phyloP scores from a whole-genome alignment of 2,797 vertebrate genomes.

The Sebastiscus albofasciatus region DNA sequence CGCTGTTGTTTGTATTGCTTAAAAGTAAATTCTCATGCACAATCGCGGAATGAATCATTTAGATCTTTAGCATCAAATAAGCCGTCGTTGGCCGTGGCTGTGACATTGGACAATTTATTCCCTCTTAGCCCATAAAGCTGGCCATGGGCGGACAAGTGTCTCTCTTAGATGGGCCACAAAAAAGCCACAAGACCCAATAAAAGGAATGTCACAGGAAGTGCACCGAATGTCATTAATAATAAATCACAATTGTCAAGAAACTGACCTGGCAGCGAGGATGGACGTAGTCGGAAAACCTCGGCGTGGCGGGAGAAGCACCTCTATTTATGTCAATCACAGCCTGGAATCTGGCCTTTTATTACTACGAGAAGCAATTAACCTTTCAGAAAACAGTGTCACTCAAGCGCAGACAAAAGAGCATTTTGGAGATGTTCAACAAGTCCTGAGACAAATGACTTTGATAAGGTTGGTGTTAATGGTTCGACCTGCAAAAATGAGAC shows the following conservation, averaged over 20 bases:
- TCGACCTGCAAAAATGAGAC: constrained; percentile 57
- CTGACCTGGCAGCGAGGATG: constrained; percentile 75
- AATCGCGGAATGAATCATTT: constrained; percentile 79
- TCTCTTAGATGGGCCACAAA: constrained; percentile 77
- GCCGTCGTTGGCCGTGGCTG: constrained; percentile 67
- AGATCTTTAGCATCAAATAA: constrained; percentile 78
- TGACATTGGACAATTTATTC: constrained; percentile 80
- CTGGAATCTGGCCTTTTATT: constrained; percentile 81
- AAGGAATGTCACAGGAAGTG: constrained; percentile 86
- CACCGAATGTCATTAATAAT: constrained; percentile 85
- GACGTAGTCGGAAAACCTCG: constrained; percentile 66
- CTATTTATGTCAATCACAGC: constrained; percentile 83
- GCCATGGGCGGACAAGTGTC: constrained; percentile 77
- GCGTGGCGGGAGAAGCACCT: constrained; percentile 61
- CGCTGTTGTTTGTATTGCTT: constrained; percentile 59
- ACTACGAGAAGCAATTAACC: constrained; percentile 83
- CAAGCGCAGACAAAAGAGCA: constrained; percentile 76
- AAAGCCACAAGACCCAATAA: constrained; percentile 82
- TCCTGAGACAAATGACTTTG: constrained; percentile 77
- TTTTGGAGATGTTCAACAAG: constrained; percentile 81
- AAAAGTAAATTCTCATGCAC: constrained; percentile 79
- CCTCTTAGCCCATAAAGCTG: constrained; percentile 73
- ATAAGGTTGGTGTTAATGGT: constrained; percentile 74
- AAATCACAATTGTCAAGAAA: constrained; percentile 84
- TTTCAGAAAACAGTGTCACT: constrained; percentile 83